Percentiles rank a stretch among this genome's conserved stretches.
Evolutionary conservation across 1,140 invertebrate genomes (phyloP).

Genomic region (Theocolax elegans): DNA sequence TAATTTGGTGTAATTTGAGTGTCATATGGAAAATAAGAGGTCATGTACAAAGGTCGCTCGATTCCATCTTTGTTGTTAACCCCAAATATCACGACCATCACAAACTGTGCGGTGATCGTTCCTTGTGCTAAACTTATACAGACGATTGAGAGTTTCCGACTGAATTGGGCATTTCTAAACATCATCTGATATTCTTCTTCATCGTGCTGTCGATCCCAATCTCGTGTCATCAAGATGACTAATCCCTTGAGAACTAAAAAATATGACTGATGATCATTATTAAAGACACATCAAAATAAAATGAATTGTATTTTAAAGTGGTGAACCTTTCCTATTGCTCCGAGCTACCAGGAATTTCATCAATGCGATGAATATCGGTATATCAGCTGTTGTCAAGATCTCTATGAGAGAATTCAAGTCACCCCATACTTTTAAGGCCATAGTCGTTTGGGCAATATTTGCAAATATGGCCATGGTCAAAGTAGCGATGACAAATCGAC

Average conservation of each 20-base stretch:
- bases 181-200: constrained; percentile 14
- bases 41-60: constrained; percentile 14
- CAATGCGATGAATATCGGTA: constrained; percentile 33
- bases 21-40: constrained; percentile 62
- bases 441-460: constrained; percentile 40
- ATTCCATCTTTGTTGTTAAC: not conserved
- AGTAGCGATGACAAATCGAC: not conserved
- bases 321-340: constrained; percentile 33
- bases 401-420: constrained; percentile 42
- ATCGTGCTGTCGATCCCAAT: not conserved
- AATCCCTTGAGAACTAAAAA: constrained; percentile 16
- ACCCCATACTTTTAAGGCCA: constrained; percentile 28
- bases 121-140: constrained; percentile 21
- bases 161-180: constrained; percentile 1
- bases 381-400: constrained; percentile 33
- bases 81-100: not conserved
- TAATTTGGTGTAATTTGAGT: constrained; percentile 62
- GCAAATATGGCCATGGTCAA: constrained; percentile 14
- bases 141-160: constrained; percentile 14
- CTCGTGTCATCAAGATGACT: constrained; percentile 6
- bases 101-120: constrained; percentile 12
- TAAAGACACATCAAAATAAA: too few species aligned
- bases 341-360: constrained; percentile 31
- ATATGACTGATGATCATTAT: not conserved
- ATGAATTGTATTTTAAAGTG: too few species aligned